These are phyloP conservation scores for Agonopterix alstromeriana DNA, from an alignment of 2,888 invertebrate species.

Conservation along the genomic window DNA sequence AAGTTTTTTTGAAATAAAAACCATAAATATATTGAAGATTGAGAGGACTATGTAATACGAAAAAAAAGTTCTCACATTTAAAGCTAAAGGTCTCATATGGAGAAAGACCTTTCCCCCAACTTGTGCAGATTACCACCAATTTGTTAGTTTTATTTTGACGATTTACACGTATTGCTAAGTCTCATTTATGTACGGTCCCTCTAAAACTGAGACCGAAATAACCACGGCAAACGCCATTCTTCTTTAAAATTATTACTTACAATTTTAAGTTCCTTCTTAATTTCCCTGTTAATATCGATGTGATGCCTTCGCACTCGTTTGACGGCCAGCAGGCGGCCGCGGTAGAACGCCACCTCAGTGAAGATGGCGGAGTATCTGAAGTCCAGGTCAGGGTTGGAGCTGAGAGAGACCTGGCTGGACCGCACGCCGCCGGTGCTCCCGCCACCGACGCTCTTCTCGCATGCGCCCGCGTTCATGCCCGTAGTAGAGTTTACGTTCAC, in stretches of 20 bases:
- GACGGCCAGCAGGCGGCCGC: conserved; percentile 90
- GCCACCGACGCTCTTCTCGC: conserved; percentile 41
- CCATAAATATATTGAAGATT: no score
- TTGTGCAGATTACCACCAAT: no score
- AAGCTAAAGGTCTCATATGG: no score
- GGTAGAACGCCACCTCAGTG: conserved; percentile 93
- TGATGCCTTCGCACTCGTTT: conserved; percentile 90
- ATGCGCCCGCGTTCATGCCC: conserved; percentile 80
- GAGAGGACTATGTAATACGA: no score
- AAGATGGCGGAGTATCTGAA: conserved; percentile 93
- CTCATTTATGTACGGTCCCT: no score
- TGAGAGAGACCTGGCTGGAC: conserved; percentile 92
- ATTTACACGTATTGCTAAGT: no score
- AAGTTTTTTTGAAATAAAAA: no score
- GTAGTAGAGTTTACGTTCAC: conserved; percentile 87
- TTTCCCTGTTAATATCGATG: conserved; percentile 91
- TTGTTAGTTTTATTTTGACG: no score
- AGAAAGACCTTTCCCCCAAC: no score
- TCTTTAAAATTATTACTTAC: conserved; percentile 67
- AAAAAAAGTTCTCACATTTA: no score
- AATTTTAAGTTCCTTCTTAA: conserved; percentile 95
- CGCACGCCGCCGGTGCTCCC: conserved; percentile 73
- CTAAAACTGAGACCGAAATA: no score
- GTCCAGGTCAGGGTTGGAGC: conserved; percentile 94
- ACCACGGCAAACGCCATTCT: neutral